Evolutionary conservation across 2,888 invertebrate species (phyloP).

Genomic region (Watsonalla cultraria): DNA sequence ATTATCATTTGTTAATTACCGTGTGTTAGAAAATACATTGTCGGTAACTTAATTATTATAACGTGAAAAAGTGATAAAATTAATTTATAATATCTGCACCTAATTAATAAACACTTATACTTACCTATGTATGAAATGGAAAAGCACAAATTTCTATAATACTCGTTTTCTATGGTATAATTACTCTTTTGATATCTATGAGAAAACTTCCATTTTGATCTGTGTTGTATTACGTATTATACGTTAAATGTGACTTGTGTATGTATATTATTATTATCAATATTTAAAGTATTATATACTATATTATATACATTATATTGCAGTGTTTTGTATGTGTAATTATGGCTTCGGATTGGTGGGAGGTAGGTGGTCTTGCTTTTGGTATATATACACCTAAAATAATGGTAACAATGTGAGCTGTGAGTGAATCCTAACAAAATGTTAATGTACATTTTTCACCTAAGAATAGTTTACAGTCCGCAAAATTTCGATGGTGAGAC

Average conservation of each 20-base stretch:
- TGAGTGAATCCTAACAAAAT: too few species aligned
- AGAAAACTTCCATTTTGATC: slow-evolving; percentile 33
- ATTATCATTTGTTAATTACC: too few species aligned
- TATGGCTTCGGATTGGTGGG: slow-evolving; percentile 24
- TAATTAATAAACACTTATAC: background rate
- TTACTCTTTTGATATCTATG: slow-evolving; percentile 33
- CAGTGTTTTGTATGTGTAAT: background rate
- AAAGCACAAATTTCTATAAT: slow-evolving; percentile 62
- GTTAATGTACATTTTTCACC: too few species aligned
- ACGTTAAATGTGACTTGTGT: slow-evolving; percentile 44
- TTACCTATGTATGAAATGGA: slow-evolving; percentile 24
- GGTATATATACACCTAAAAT: background rate
- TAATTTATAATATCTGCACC: too few species aligned
- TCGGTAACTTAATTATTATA: too few species aligned
- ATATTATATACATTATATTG: background rate
- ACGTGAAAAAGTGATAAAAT: too few species aligned
- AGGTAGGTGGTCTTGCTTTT: slow-evolving; percentile 50
- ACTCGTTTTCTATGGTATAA: slow-evolving; percentile 42
- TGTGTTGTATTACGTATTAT: slow-evolving; percentile 62
- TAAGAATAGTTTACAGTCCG: too few species aligned
- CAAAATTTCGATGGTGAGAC: too few species aligned
- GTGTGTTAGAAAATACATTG: too few species aligned
- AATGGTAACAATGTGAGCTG: too few species aligned
- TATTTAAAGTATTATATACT: slow-evolving; percentile 41
- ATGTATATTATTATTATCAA: slow-evolving; percentile 18